Conservation (phyloP, 2,113 vertebrate genomes). For the Neoarius graeffei region DNA sequence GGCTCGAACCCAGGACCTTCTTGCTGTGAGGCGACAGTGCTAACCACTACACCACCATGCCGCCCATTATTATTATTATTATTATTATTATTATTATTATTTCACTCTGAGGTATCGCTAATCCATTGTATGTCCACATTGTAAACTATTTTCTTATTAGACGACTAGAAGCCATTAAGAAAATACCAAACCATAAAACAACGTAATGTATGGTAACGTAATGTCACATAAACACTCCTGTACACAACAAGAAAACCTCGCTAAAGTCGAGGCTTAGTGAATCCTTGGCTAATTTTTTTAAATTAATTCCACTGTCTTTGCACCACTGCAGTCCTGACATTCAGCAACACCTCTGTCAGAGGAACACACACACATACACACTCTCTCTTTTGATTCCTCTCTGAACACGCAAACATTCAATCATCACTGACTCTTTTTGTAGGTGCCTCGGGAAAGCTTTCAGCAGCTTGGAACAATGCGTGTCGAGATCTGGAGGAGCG, state of each 20-base stretch:
- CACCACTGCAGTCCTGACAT: neutral
- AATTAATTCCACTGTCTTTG: neutral
- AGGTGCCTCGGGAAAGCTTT: slow-evolving; percentile 54
- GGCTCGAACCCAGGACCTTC: too few relatives aligned
- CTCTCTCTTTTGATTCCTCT: neutral
- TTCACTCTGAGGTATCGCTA: neutral
- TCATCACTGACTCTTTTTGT: slow-evolving; percentile 14
- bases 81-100: neutral
- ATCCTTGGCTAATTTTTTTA: neutral
- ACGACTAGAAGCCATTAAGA: neutral
- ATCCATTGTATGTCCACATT: neutral
- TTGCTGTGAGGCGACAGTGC: too few relatives aligned
- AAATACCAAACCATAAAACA: neutral
- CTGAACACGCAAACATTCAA: slow-evolving; percentile 16
- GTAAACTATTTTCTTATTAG: neutral
- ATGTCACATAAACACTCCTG: neutral
- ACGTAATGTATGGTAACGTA: neutral
- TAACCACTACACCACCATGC: too few relatives aligned
- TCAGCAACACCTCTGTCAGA: neutral
- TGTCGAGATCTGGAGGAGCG: slow-evolving; percentile 50
- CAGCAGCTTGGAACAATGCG: slow-evolving; percentile 62
- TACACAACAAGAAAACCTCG: neutral
- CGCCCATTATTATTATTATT: neutral
- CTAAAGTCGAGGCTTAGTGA: neutral
- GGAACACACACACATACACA: slow-evolving; percentile 2